phyloP scores from a whole-genome alignment of 2,888 invertebrate genomes.

The Phalangium opilio region DNA sequence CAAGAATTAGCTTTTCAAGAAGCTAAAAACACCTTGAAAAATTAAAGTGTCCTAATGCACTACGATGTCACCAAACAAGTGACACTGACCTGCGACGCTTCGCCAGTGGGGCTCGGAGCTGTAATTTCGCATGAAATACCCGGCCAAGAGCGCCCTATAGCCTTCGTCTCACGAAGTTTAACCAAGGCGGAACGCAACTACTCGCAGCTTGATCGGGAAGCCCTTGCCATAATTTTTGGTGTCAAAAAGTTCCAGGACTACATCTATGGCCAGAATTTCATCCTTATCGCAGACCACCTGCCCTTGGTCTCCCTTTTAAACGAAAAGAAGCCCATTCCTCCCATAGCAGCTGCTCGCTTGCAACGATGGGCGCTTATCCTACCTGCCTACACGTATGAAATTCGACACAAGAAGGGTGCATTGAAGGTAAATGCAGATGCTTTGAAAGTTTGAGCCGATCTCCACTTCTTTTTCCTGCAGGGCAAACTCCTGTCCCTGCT shows the following conservation, averaged over 20 bases:
- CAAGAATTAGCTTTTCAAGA: slow-evolving; percentile 17
- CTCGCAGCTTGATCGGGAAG: no score
- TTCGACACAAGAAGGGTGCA: slow-evolving; percentile 23
- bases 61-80: slow-evolving; percentile 25
- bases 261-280: slow-evolving; percentile 30
- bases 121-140: slow-evolving; percentile 25
- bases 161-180: slow-evolving; percentile 19
- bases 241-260: slow-evolving; percentile 31
- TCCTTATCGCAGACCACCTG: slow-evolving; percentile 30
- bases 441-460: slow-evolving; percentile 25
- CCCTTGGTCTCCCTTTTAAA: slow-evolving; percentile 25
- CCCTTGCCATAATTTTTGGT: slow-evolving; percentile 31
- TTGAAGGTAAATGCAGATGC: slow-evolving; percentile 26
- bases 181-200: slow-evolving; percentile 16
- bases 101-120: no score
- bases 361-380: no score
- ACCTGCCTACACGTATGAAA: no score
- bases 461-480: no score
- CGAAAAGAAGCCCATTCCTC: slow-evolving; percentile 15
- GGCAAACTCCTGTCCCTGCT: no score
- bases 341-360: slow-evolving; percentile 24
- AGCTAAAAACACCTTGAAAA: slow-evolving; percentile 21
- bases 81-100: slow-evolving; percentile 30
- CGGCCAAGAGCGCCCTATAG: slow-evolving; percentile 28
- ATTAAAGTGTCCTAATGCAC: slow-evolving; percentile 23